Base-by-base conservation (phyloP, 2,113 vertebrate genomes). In the Kryptolebias marmoratus region DNA sequence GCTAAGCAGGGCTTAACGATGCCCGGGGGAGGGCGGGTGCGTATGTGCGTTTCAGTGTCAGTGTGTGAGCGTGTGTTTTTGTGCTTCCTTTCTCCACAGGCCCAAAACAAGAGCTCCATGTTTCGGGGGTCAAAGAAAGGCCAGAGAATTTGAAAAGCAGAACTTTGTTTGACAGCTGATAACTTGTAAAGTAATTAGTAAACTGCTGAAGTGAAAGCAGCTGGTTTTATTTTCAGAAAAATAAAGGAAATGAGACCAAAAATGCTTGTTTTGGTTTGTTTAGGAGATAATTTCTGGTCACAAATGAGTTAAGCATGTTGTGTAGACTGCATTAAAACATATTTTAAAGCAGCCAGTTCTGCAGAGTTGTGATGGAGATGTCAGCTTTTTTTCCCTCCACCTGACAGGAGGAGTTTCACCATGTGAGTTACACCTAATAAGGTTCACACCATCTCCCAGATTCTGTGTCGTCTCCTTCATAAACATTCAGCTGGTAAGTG, bases 1-100 rank as follows among this genome's bases (percentile, higher is more conserved):
- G 89, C 87, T 92, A 90, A 92, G 89, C 89, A 90, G 88, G 85
- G 89, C 89, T 91, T 92, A 92, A 92, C 88, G 73, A 90, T 84
- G 87, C 90, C 88, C 83, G 71, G 64, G 88, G 90, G 90, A 10
- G 79, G 75, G 45, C 73, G 73, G 70, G 75, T 78, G 78, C 59
- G 77, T 64, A 62, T 18, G 70, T 65, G 78, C 31, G 27, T 56
- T 71, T 63, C 47, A 36, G 50, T 71, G 79, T 72, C 60, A 32
- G 32, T 67, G 50, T 32, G 69, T 65, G 59, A 74, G 63, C 47
- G 31, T 58, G 58, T 47, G 57, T 54, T 56, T 67, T 70, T 72
- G 74, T 15, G 50, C 73, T 79, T 84, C 83, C 70, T 55, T 76
- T 77, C 81, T 78, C 68, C 68, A 75, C 81, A 91, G 84, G 80